These are phyloP conservation scores for Dendronephthya gigantea DNA, from an alignment of 64 coral and sea anemone genomes.

Conservation along the genomic window DNA sequence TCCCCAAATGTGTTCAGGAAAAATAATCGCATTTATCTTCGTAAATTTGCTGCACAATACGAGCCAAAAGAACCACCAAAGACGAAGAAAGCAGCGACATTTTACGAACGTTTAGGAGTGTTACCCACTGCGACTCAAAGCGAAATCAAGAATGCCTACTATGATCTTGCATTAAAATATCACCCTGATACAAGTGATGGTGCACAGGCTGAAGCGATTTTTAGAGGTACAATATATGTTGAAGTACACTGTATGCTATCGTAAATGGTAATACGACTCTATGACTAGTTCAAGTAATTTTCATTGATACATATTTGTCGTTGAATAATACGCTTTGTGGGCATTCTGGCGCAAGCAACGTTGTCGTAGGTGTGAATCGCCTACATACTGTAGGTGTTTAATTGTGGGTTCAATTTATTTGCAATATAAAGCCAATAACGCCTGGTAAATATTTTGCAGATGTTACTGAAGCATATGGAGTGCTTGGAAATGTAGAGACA, in stretches of 20 bases:
- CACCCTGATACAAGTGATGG: background rate
- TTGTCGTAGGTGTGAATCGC: background rate
- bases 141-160: slow-evolving; percentile 10
- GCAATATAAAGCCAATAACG: background rate
- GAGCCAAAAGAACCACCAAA: background rate
- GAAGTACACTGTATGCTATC: no score
- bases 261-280: no score
- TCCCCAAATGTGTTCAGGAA: background rate
- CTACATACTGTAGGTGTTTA: background rate
- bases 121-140: slow-evolving; percentile 9
- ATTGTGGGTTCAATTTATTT: background rate
- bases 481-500: background rate
- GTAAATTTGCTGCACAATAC: background rate
- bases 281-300: no score
- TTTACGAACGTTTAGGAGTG: background rate
- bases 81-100: background rate
- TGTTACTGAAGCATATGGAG: background rate
- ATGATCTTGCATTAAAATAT: background rate
- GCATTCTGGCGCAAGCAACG: no score
- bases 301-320: no score
- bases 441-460: background rate
- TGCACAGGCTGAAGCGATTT: background rate
- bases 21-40: background rate
- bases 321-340: background rate
- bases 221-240: background rate